Base-by-base conservation (phyloP, 2,797 vertebrate genomes). In the Triplophysa bombifrons region DNA sequence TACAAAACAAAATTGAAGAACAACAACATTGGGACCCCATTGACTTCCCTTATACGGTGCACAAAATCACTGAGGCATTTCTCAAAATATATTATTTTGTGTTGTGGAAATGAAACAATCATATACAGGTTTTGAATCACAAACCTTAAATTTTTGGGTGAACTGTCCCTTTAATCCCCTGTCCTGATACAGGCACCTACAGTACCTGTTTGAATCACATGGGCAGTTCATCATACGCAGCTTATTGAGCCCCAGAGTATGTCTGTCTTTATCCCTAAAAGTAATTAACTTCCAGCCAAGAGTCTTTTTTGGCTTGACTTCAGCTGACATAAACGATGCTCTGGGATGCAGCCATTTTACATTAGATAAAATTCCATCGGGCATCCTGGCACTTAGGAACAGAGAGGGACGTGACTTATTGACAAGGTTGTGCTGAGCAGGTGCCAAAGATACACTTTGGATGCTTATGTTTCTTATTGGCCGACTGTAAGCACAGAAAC, bases 241-340 rank as follows among this genome's bases (percentile, higher is more conserved):
- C 88, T 93, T 94, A 93, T 93, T 91, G 90, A 93, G 91, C 92
- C 89, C 88, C 88, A 85, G 85, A 92, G 89, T 84, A 87, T 90
- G 92, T 83, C 88, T 88, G 89, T 91, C 89, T 91, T 83, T 81
- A 93, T 92, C 91, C 91, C 91, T 91, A 89, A 88, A 91, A 92
- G 93, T 94, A 94, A 94, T 94, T 93, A 95, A 94, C 91, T 93
- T 86, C 74, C 83, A 80, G 91, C 89, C 86, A 88, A 90, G 89
- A 92, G 88, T 90, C 86, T 85, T 88, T 92, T 92, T 91, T 92
- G 92, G 91, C 90, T 83, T 87, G 30, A 85, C 86, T 90, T 93
- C 91, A 92, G 87, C 87, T 84, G 64, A 89, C 88, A 92, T 90
- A 80, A 88, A 83, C 82, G 84, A 87, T 84, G 82, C 84, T 89